A percentile compares a stretch with the other conserved stretches of the same genome.
Conservation (phyloP, 1,140 invertebrate genomes). For the Zeugodacus cucurbitae region DNA sequence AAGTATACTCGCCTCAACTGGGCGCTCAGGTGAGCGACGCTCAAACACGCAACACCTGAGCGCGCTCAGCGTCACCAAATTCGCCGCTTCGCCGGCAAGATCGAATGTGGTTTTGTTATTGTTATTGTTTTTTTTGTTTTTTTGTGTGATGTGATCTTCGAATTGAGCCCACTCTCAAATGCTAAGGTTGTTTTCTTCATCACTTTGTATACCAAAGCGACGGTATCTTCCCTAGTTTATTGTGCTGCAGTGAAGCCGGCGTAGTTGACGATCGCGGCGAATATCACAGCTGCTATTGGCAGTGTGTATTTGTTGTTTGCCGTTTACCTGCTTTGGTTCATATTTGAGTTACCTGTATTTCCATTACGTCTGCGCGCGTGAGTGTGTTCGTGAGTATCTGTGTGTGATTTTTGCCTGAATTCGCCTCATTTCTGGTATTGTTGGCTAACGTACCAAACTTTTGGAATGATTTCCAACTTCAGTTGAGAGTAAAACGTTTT, state of each 20-base stretch:
- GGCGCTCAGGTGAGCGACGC: slow-evolving; percentile 14
- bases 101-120: background rate
- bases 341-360: background rate
- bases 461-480: slow-evolving; percentile 45
- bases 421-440: background rate
- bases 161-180: background rate
- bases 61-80: background rate
- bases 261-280: background rate
- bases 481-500: slow-evolving; percentile 62
- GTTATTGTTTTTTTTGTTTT: too few relatives aligned
- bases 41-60: slow-evolving; percentile 9
- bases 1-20: background rate
- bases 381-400: background rate
- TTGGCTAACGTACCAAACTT: background rate
- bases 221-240: background rate
- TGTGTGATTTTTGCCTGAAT: background rate
- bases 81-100: background rate
- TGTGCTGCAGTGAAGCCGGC: background rate
- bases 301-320: background rate
- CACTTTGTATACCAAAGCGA: background rate
- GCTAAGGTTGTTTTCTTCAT: background rate
- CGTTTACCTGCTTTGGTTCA: background rate
- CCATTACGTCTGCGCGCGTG: background rate
- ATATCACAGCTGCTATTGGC: background rate
- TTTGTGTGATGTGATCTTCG: background rate